Conservation (phyloP, 2,113 vertebrate species). For the Benitochromis conjunctus region DNA sequence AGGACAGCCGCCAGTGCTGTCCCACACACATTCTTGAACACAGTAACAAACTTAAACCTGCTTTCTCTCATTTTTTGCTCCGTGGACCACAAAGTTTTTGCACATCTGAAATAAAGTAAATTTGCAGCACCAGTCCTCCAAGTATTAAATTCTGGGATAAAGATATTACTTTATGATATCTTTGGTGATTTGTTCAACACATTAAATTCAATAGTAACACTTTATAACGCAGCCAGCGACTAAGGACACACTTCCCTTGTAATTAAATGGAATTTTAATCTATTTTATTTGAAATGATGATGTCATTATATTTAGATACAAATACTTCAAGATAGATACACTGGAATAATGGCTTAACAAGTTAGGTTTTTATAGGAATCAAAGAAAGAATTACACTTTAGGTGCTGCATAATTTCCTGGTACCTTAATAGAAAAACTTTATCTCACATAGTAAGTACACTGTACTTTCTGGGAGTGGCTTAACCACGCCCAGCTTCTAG, state of each 20-base stretch:
- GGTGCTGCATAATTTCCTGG: not conserved
- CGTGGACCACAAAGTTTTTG: slow-evolving; percentile 6
- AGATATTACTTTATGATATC: not conserved
- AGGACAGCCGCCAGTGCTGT: slow-evolving; percentile 69
- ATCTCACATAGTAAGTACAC: not conserved
- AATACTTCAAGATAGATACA: not conserved
- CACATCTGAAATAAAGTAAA: not conserved
- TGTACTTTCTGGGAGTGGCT: not conserved
- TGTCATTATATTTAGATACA: not conserved
- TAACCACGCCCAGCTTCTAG: not conserved
- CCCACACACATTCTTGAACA: slow-evolving; percentile 56
- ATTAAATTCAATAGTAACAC: not conserved
- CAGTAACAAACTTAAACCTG: slow-evolving; percentile 46
- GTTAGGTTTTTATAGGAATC: not conserved
- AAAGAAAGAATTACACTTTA: not conserved
- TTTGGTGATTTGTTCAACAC: not conserved
- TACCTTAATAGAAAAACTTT: not conserved
- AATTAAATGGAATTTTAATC: not conserved
- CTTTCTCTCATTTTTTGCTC: slow-evolving; percentile 14
- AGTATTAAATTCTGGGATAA: not conserved
- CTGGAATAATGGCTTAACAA: not conserved
- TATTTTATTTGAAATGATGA: not conserved
- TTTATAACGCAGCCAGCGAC: not conserved
- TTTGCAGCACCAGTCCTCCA: not conserved
- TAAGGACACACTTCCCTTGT: not conserved